Conservation (phyloP, 2,113 vertebrate genomes). For the Chaetodon trifascialis region DNA sequence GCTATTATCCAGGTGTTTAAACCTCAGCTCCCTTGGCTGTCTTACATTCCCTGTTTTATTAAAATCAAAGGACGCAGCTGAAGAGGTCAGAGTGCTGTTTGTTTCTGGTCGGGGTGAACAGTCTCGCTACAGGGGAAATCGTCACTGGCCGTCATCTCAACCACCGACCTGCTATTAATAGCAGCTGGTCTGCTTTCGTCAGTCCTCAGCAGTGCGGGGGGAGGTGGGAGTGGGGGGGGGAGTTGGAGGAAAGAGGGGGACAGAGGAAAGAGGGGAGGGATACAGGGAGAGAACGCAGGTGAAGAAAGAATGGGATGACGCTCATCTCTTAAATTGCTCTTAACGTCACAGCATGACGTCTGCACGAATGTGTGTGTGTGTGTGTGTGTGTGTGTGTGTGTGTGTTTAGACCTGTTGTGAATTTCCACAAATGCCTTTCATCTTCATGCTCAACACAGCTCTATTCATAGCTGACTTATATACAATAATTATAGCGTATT, state of each 20-base stretch:
- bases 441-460: slow-evolving; percentile 22
- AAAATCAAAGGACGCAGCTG: slow-evolving; percentile 28
- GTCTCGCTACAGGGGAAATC: slow-evolving; percentile 48
- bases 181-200: slow-evolving; percentile 78
- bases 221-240: neutral
- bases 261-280: neutral
- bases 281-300: slow-evolving; percentile 30
- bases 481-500: neutral
- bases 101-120: slow-evolving; percentile 27
- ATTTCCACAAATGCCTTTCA: slow-evolving; percentile 6
- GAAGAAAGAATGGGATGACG: slow-evolving; percentile 45
- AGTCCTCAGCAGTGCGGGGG: slow-evolving; percentile 51
- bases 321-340: slow-evolving; percentile 49
- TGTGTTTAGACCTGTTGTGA: slow-evolving; percentile 14
- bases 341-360: slow-evolving; percentile 54
- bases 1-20: slow-evolving; percentile 29
- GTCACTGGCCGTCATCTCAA: slow-evolving; percentile 69
- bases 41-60: neutral
- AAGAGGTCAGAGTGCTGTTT: slow-evolving; percentile 41
- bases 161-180: slow-evolving; percentile 77
- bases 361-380: neutral
- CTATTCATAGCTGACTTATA: neutral
- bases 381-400: no score
- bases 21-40: neutral
- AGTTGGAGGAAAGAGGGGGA: neutral